A percentile compares a stretch with the other conserved stretches of the same genome.
These are phyloP conservation scores for Agapostemon virescens DNA, from an alignment of 2,888 invertebrate species.

Conservation along the genomic window DNA sequence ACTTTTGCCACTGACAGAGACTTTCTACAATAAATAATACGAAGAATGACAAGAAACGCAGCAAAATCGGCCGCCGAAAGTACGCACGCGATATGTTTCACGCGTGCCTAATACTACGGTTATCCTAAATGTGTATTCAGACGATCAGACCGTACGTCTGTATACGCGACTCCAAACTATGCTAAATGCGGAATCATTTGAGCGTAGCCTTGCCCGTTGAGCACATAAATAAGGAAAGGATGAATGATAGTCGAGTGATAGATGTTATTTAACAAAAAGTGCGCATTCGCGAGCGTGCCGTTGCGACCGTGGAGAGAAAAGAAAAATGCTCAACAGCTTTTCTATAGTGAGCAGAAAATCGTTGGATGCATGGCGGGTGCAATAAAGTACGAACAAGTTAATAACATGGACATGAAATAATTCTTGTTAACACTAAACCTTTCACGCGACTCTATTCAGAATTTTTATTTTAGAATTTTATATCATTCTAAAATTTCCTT, in stretches of 20 bases:
- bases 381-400: slow-evolving; percentile 12
- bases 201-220: slow-evolving; percentile 57
- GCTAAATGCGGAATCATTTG: slow-evolving; percentile 66
- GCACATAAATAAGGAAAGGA: slow-evolving; percentile 65
- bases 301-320: neutral
- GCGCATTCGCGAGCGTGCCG: slow-evolving; percentile 39
- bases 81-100: slow-evolving; percentile 23
- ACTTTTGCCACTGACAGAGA: slow-evolving; percentile 32
- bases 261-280: slow-evolving; percentile 56
- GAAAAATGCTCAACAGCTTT: slow-evolving; percentile 3
- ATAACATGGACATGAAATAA: slow-evolving; percentile 29
- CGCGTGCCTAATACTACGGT: slow-evolving; percentile 31
- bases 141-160: neutral
- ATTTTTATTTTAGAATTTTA: too few species aligned
- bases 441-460: too few species aligned
- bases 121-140: neutral
- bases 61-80: slow-evolving; percentile 33
- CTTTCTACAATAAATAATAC: slow-evolving; percentile 63
- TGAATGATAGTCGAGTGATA: slow-evolving; percentile 60
- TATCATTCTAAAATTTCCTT: too few species aligned
- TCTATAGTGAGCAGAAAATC: slow-evolving; percentile 7
- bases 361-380: neutral
- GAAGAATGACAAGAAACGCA: slow-evolving; percentile 53
- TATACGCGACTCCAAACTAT: slow-evolving; percentile 54
- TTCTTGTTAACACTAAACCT: too few species aligned